Conservation (phyloP, 2,797 vertebrate genomes). For the Halcyon leucocephala region DNA sequence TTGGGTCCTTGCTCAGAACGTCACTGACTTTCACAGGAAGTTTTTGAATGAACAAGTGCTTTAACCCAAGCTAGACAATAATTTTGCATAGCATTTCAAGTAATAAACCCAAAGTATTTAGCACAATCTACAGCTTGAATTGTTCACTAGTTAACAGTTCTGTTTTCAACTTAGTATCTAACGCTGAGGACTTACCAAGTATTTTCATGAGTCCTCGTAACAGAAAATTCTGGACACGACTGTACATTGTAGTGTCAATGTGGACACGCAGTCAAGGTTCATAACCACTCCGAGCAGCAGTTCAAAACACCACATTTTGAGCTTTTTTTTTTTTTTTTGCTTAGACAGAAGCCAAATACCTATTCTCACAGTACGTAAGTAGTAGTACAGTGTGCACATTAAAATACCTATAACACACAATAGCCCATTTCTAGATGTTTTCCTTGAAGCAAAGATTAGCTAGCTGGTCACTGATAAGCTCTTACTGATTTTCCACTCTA, state of each 20-base stretch:
- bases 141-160: background rate
- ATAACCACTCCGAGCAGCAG: background rate
- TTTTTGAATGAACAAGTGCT: background rate
- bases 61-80: background rate
- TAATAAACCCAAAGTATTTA: background rate
- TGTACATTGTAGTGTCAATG: accelerated
- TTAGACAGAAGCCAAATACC: background rate
- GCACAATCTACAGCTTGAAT: background rate
- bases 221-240: background rate
- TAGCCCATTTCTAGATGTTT: background rate
- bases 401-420: background rate
- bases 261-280: background rate
- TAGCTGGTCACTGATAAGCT: background rate
- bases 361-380: accelerated
- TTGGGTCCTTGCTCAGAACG: background rate
- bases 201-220: background rate
- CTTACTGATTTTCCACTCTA: background rate
- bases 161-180: background rate
- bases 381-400: background rate
- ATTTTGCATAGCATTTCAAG: background rate
- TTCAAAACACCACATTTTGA: background rate
- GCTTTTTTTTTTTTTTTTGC: background rate
- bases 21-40: background rate
- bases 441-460: background rate
- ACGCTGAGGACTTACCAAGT: background rate